Evolutionary conservation across 2,113 vertebrate species (phyloP).

Genomic region (Neodontobutis hainanensis): DNA sequence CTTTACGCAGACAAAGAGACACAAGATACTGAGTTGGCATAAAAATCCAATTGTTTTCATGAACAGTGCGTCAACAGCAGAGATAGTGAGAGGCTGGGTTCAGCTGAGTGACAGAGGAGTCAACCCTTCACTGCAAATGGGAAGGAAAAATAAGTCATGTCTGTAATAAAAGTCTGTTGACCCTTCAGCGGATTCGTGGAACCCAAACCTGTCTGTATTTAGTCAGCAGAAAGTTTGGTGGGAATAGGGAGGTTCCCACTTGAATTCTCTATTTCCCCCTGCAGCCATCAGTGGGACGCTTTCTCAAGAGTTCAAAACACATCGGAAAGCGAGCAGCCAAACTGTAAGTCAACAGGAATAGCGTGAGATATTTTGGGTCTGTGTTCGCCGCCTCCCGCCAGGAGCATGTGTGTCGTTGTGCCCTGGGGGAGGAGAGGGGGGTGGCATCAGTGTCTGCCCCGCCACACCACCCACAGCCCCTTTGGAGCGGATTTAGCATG

Average conservation of each 20-base stretch:
- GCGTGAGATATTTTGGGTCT: slow-evolving; percentile 5
- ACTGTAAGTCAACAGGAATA: neutral
- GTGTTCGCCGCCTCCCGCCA: slow-evolving; percentile 23
- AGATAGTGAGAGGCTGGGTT: neutral
- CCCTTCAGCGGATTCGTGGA: slow-evolving; percentile 5
- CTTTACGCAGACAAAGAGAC: neutral
- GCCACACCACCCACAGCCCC: slow-evolving; percentile 46
- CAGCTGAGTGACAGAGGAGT: neutral
- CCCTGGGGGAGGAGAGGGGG: slow-evolving; percentile 28
- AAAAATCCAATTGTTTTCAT: neutral
- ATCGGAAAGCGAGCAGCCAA: neutral
- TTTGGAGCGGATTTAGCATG: slow-evolving; percentile 61
- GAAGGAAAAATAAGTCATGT: neutral
- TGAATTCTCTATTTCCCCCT: neutral
- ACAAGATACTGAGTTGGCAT: neutral
- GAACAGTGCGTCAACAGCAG: neutral
- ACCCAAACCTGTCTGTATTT: neutral
- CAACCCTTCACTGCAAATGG: neutral
- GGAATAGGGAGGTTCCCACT: slow-evolving; percentile 3
- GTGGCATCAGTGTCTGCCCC: slow-evolving; percentile 61
- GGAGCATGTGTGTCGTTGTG: slow-evolving; percentile 57
- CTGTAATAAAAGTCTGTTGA: neutral
- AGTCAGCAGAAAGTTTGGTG: slow-evolving; percentile 9
- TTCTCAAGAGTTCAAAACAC: neutral
- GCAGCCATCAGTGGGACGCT: neutral